Evolutionary conservation across 2,888 invertebrate genomes (phyloP).

Genomic region (Zaprionus lineosus): DNA sequence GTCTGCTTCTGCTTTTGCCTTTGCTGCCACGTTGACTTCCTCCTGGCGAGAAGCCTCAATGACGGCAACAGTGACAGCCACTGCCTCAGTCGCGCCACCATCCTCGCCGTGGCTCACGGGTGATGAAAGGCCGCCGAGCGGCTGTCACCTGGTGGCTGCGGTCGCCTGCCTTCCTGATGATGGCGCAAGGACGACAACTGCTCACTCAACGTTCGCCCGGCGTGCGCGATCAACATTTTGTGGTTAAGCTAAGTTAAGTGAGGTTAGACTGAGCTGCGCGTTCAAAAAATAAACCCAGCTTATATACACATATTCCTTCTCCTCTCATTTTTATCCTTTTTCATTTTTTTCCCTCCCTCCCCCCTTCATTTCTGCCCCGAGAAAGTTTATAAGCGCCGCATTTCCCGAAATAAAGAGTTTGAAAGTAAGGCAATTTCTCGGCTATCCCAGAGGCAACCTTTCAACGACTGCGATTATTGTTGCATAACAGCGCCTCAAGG

Average conservation of each 20-base stretch:
- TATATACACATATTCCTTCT: no score
- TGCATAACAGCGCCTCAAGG: no score
- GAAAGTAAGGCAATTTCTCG: no score
- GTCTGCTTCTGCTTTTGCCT: no score
- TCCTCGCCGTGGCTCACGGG: constrained; percentile 10
- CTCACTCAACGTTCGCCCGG: background rate
- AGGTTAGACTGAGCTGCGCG: constrained; percentile 17
- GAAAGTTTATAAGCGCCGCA: no score
- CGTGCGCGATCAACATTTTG: constrained; percentile 34
- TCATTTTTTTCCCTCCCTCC: no score
- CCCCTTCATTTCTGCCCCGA: no score
- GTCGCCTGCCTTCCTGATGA: constrained; percentile 12
- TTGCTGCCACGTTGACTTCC: constrained; percentile 13
- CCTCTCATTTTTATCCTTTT: no score
- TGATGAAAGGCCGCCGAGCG: constrained; percentile 52
- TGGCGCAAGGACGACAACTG: constrained; percentile 3
- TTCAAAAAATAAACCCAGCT: no score
- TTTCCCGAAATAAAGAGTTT: no score
- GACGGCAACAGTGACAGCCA: constrained; percentile 16
- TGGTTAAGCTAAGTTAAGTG: constrained; percentile 18
- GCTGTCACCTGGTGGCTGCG: constrained; percentile 49
- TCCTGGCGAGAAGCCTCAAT: constrained; percentile 7
- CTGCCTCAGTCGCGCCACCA: background rate
- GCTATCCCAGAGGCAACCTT: no score
- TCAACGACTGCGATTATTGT: no score